Evolutionary conservation across 2,797 vertebrate species (phyloP).

Genomic region (Hippoglossus hippoglossus): DNA sequence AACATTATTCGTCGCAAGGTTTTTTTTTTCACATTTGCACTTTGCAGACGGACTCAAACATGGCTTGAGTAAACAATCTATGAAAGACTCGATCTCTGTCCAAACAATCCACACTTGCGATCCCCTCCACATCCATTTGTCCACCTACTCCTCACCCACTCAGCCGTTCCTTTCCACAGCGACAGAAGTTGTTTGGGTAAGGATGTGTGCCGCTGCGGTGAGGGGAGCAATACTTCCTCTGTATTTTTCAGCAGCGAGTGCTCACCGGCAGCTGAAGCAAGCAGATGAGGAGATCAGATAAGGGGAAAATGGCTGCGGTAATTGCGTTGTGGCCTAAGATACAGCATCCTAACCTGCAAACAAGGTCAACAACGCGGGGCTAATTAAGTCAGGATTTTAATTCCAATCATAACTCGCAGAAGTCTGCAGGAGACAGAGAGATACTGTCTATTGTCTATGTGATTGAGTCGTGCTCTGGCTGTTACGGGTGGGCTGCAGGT

Average conservation of each 20-base stretch:
- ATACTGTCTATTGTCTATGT: neutral
- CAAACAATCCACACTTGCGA: constrained; percentile 38
- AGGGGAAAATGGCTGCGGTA: constrained; percentile 49
- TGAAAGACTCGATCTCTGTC: constrained; percentile 33
- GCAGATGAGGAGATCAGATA: constrained; percentile 59
- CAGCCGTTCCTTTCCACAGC: constrained; percentile 33
- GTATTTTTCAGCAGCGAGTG: constrained; percentile 7
- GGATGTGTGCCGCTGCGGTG: constrained; percentile 32
- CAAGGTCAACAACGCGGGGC: constrained; percentile 67
- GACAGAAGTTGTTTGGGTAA: constrained; percentile 44
- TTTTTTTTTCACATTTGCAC: constrained; percentile 45
- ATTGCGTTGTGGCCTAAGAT: constrained; percentile 60
- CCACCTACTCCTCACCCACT: constrained; percentile 65
- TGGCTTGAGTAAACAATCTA: constrained; percentile 30
- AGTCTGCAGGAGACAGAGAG: constrained; percentile 15
- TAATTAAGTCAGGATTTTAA: constrained; percentile 78
- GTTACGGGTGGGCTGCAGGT: constrained; percentile 72
- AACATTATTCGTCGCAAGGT: constrained; percentile 57
- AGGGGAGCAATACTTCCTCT: constrained; percentile 31
- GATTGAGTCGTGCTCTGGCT: constrained; percentile 39
- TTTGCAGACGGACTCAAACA: constrained; percentile 28
- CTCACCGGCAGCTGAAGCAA: constrained; percentile 33
- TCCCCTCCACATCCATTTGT: constrained; percentile 53
- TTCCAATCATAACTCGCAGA: constrained; percentile 67
- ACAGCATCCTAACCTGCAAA: constrained; percentile 60